Evolutionary conservation across 1,140 invertebrate species (phyloP).

Genomic region (Nylanderia fulva): DNA sequence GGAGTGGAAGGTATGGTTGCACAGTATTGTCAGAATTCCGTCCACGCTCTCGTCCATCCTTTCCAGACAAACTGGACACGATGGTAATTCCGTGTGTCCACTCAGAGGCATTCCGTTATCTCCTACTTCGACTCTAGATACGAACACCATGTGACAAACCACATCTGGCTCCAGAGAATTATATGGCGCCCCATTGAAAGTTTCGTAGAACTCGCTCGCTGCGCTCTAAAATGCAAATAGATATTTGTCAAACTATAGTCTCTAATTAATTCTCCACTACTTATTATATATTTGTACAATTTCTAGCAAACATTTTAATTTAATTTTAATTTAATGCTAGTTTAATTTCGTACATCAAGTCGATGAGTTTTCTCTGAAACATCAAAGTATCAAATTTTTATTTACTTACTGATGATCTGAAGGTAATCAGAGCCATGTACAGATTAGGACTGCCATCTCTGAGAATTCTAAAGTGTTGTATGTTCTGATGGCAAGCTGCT

Average conservation of each 20-base stretch:
- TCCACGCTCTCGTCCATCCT: constrained; percentile 99
- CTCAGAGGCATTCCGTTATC: constrained; percentile 90
- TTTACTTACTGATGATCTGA: constrained; percentile 77
- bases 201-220: constrained; percentile 96
- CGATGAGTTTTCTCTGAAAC: background rate
- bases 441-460: constrained; percentile 95
- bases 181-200: constrained; percentile 96
- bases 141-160: constrained; percentile 97
- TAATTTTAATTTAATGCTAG: background rate
- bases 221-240: constrained; percentile 87
- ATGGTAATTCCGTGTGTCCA: constrained; percentile 98
- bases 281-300: background rate
- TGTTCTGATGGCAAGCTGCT: constrained; percentile 95
- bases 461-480: constrained; percentile 97
- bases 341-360: background rate
- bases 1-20: constrained; percentile 99
- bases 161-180: constrained; percentile 96
- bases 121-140: constrained; percentile 95
- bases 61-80: constrained; percentile 98
- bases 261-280: constrained; percentile 24
- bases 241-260: background rate
- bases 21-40: constrained; percentile 98
- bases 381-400: background rate
- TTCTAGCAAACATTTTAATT: background rate
- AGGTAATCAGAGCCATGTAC: constrained; percentile 98